phyloP scores from a whole-genome alignment of 1,140 invertebrate species.

The Zaprionus ghesquierei region DNA sequence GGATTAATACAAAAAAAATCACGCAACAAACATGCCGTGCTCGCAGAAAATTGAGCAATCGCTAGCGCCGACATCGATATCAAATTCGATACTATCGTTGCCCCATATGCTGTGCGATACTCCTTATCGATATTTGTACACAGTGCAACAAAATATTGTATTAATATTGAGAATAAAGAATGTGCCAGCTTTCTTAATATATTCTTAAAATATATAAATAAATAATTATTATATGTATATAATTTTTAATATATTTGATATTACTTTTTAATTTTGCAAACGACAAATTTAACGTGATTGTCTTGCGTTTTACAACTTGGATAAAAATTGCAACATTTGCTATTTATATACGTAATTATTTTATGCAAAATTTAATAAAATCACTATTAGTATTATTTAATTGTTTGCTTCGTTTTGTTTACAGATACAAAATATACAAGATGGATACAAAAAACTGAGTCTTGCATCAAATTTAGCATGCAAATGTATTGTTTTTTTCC shows the following conservation, averaged over 20 bases:
- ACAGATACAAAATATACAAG: conserved; percentile 28
- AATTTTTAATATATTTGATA: too few relatives aligned
- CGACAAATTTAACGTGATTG: too few relatives aligned
- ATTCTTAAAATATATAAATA: too few relatives aligned
- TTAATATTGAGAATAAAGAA: too few relatives aligned
- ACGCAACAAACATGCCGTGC: conserved; percentile 43
- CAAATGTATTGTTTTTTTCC: conserved; percentile 9
- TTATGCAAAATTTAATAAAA: too few relatives aligned
- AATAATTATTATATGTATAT: too few relatives aligned
- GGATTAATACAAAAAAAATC: conserved; percentile 17
- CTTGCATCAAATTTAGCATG: conserved; percentile 4
- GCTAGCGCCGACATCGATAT: conserved; percentile 8
- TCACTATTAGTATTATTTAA: too few relatives aligned
- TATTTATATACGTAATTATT: too few relatives aligned
- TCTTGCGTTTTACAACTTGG: too few relatives aligned
- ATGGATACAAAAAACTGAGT: conserved; percentile 33
- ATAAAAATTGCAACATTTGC: too few relatives aligned
- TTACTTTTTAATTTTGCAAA: too few relatives aligned
- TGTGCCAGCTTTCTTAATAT: too few relatives aligned
- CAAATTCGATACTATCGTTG: neutral
- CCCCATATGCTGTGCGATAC: neutral
- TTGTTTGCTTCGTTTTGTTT: neutral
- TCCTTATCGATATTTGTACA: conserved; percentile 10
- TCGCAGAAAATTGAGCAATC: conserved; percentile 17
- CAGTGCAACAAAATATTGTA: conserved; percentile 11